phyloP scores from a whole-genome alignment of 2,888 invertebrate genomes.

The Drosophila diplacantha region DNA sequence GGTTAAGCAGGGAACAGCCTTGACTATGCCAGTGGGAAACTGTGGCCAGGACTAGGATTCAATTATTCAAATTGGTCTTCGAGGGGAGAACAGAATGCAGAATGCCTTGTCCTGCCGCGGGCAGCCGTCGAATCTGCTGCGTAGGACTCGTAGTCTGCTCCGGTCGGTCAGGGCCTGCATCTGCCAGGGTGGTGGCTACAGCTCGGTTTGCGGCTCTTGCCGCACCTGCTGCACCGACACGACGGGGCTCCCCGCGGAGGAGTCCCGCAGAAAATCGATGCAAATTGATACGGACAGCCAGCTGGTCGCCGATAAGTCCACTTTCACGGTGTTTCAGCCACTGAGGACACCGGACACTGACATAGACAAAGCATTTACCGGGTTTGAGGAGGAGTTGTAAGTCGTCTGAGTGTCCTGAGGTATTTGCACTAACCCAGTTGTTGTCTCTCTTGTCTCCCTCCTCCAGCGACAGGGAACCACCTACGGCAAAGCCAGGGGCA shows the following conservation, averaged over 20 bases:
- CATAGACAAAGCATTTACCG: slow-evolving; percentile 4
- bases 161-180: slow-evolving; percentile 50
- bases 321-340: slow-evolving; percentile 39
- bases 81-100: slow-evolving; percentile 46
- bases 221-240: slow-evolving; percentile 29
- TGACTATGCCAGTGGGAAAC: slow-evolving; percentile 11
- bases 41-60: background rate
- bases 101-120: slow-evolving; percentile 43
- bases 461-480: background rate
- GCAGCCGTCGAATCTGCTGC: slow-evolving; percentile 40
- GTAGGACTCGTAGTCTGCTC: slow-evolving; percentile 42
- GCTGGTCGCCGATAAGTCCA: slow-evolving; percentile 26
- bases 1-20: background rate
- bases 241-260: slow-evolving; percentile 3
- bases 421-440: background rate
- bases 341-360: slow-evolving; percentile 15
- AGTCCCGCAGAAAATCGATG: slow-evolving; percentile 74
- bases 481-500: background rate
- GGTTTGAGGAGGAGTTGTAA: slow-evolving; percentile 20
- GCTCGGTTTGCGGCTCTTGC: slow-evolving; percentile 16
- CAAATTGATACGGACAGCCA: slow-evolving; percentile 47
- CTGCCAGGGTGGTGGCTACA: slow-evolving; percentile 53
- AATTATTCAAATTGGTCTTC: slow-evolving; percentile 6
- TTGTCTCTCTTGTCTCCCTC: background rate
- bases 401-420: background rate